phyloP scores from a whole-genome alignment of 2,888 invertebrate species.

The Scotopteryx bipunctaria region DNA sequence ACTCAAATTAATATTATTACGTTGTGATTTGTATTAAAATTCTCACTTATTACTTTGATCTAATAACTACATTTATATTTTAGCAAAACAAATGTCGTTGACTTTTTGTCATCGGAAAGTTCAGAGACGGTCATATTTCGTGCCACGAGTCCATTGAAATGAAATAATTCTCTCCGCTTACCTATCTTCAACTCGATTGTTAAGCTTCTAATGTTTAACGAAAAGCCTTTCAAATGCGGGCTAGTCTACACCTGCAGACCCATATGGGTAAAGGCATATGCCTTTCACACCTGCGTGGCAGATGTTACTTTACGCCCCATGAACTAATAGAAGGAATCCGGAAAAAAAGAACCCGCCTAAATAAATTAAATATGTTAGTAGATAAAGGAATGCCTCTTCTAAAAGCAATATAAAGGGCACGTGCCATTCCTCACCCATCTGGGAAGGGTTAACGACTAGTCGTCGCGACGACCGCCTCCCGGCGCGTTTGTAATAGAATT shows the following conservation, averaged over 20 bases:
- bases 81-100: conserved; percentile 6
- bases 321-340: conserved; percentile 28
- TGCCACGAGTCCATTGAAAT: background rate
- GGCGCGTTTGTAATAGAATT: conserved; percentile 11
- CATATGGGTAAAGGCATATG: too few relatives aligned
- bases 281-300: conserved; percentile 67
- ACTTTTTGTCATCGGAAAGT: conserved; percentile 7
- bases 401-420: conserved; percentile 14
- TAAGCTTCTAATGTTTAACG: conserved; percentile 2
- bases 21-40: too few relatives aligned
- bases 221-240: conserved; percentile 32
- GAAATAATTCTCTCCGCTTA: background rate
- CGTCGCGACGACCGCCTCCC: background rate
- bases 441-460: conserved; percentile 18
- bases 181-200: conserved; percentile 4
- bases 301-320: conserved; percentile 51
- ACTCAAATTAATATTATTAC: background rate
- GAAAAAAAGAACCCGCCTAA: conserved; percentile 18
- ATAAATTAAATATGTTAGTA: conserved; percentile 10
- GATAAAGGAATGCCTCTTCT: conserved; percentile 4
- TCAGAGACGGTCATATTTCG: conserved; percentile 19
- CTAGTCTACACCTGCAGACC: conserved; percentile 39
- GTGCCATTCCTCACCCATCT: conserved; percentile 10
- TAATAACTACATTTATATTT: too few relatives aligned
- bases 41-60: too few relatives aligned